Percentiles rank a stretch among this genome's conserved stretches.
phyloP scores from a whole-genome alignment of 2,113 vertebrate species.

The Triplophysa siluroides region DNA sequence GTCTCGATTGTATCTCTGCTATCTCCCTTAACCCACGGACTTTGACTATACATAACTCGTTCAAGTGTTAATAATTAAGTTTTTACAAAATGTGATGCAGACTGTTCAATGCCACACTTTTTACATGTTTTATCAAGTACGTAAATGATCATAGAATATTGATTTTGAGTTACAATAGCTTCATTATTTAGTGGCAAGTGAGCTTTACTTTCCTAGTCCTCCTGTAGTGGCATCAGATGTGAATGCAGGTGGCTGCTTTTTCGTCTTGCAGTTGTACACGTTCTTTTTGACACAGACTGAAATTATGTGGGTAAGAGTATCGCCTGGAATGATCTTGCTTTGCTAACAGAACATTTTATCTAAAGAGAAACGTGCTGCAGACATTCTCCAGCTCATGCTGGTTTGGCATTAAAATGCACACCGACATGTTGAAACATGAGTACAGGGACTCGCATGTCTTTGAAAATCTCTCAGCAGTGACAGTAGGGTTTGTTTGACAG shows the following conservation, averaged over 20 bases:
- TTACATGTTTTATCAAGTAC: too few relatives aligned
- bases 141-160: too few relatives aligned
- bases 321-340: neutral
- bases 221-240: neutral
- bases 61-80: too few relatives aligned
- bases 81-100: too few relatives aligned
- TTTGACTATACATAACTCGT: too few relatives aligned
- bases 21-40: too few relatives aligned
- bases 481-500: constrained; percentile 1
- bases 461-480: constrained; percentile 20
- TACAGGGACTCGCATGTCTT: neutral
- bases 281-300: constrained; percentile 9
- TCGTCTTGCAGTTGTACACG: constrained; percentile 19
- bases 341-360: neutral
- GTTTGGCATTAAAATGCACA: neutral
- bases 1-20: too few relatives aligned
- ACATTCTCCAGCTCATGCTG: neutral
- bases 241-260: neutral
- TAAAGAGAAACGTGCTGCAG: neutral
- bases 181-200: neutral
- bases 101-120: too few relatives aligned
- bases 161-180: too few relatives aligned
- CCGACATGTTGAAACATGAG: constrained; percentile 17
- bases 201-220: neutral
- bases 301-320: constrained; percentile 2